These are phyloP conservation scores for Ceratina japonica DNA, from an alignment of 1,140 invertebrate genomes.

Conservation along the genomic window DNA sequence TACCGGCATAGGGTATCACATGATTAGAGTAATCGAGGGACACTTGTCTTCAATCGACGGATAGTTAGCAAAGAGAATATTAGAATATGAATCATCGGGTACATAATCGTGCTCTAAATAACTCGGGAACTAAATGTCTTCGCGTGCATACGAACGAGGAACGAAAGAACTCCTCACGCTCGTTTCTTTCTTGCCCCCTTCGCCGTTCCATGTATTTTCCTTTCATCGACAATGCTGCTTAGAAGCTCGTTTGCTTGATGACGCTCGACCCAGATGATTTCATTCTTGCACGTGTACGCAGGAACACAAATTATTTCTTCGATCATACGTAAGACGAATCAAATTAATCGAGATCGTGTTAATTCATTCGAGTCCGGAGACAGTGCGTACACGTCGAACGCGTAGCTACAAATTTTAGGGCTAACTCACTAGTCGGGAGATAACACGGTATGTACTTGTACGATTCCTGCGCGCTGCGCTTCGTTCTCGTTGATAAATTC, in stretches of 20 bases:
- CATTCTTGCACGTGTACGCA: neutral
- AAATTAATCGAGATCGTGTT: slow-evolving; percentile 25
- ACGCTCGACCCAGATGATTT: slow-evolving; percentile 9
- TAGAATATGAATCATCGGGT: slow-evolving; percentile 60
- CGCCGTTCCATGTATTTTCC: slow-evolving; percentile 1
- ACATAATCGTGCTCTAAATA: slow-evolving; percentile 54
- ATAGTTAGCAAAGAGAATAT: slow-evolving; percentile 49
- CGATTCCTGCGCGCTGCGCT: slow-evolving; percentile 22
- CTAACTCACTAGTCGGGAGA: neutral
- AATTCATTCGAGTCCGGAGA: neutral
- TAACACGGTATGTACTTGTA: slow-evolving; percentile 35
- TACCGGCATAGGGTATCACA: slow-evolving; percentile 32
- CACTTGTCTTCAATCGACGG: slow-evolving; percentile 48
- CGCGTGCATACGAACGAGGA: neutral
- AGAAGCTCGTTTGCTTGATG: too few relatives aligned
- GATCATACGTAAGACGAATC: neutral
- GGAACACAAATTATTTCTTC: neutral
- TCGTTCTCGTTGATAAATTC: slow-evolving; percentile 77
- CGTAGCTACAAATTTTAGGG: slow-evolving; percentile 17
- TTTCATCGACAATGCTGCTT: slow-evolving; percentile 6
- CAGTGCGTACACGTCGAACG: neutral
- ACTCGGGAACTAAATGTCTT: slow-evolving; percentile 11
- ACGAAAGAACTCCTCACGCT: slow-evolving; percentile 25
- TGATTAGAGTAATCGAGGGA: slow-evolving; percentile 54
- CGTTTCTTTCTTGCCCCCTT: neutral